These are phyloP conservation scores for Thamnophis elegans DNA, from an alignment of 2,797 vertebrate species.

Conservation along the genomic window DNA sequence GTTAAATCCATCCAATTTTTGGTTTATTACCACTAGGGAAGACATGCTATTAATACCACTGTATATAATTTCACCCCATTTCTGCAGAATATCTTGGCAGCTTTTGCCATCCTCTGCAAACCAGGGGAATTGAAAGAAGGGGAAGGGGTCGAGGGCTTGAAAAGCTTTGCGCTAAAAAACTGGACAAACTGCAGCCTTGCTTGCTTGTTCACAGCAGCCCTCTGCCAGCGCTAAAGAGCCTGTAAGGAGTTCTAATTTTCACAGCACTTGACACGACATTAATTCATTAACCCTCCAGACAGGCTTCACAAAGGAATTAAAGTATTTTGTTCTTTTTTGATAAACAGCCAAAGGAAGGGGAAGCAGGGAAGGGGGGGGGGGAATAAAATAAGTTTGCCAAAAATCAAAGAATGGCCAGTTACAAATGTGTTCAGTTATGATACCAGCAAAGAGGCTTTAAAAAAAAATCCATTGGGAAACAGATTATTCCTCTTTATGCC, in stretches of 20 bases:
- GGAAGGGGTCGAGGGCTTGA: background rate
- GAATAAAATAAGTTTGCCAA: background rate
- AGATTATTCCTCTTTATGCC: background rate
- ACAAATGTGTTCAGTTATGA: background rate
- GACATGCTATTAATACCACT: background rate
- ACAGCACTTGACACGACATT: slow-evolving; percentile 22
- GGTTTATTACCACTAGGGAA: background rate
- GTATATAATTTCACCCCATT: background rate
- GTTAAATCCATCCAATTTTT: background rate
- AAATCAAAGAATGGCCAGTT: background rate
- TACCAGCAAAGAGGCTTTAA: background rate
- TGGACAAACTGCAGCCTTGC: background rate
- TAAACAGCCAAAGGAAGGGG: background rate
- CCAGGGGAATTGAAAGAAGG: background rate
- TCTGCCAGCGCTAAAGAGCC: background rate
- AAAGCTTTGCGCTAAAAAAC: background rate
- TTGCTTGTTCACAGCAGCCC: background rate
- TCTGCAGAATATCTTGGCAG: background rate
- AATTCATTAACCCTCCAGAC: slow-evolving; percentile 32
- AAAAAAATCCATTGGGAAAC: background rate
- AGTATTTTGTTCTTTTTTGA: background rate
- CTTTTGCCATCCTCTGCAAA: background rate
- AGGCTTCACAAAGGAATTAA: background rate
- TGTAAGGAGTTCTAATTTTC: slow-evolving; percentile 21
- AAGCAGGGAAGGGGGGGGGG: no score